phyloP scores from a whole-genome alignment of 2,113 vertebrate species.

The Bombycilla garrulus region DNA sequence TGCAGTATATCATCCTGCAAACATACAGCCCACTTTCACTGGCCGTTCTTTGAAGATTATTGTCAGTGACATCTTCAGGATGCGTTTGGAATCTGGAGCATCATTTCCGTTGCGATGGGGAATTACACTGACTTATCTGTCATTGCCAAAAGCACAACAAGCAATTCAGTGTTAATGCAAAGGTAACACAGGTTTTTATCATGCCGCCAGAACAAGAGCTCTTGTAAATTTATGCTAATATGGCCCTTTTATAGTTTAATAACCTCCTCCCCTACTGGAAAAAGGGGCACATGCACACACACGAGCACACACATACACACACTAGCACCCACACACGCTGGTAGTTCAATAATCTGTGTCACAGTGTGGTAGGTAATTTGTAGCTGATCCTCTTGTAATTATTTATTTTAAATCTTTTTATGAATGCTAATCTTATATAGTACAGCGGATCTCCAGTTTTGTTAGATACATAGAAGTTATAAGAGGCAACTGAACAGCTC shows the following conservation, averaged over 20 bases:
- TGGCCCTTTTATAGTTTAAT: slow-evolving; percentile 86
- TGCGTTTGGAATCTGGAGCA: slow-evolving; percentile 88
- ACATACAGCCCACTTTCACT: slow-evolving; percentile 87
- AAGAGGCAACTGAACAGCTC: not conserved
- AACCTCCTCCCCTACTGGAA: slow-evolving; percentile 75
- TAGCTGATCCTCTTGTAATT: slow-evolving; percentile 89
- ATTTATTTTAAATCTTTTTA: slow-evolving; percentile 89
- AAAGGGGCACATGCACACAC: slow-evolving; percentile 44
- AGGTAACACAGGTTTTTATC: slow-evolving; percentile 94
- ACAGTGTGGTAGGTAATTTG: slow-evolving; percentile 86
- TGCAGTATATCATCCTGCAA: slow-evolving; percentile 92
- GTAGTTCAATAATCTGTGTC: slow-evolving; percentile 85
- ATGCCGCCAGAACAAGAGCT: slow-evolving; percentile 78
- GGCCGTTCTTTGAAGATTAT: slow-evolving; percentile 95
- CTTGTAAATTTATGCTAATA: slow-evolving; percentile 97
- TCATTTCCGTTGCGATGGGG: slow-evolving; percentile 86
- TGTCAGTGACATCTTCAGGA: slow-evolving; percentile 92
- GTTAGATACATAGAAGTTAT: slow-evolving; percentile 51
- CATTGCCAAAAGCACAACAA: slow-evolving; percentile 96
- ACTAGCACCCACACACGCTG: slow-evolving; percentile 2
- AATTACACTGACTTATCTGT: slow-evolving; percentile 98
- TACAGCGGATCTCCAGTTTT: slow-evolving; percentile 68
- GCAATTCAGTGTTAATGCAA: slow-evolving; percentile 87
- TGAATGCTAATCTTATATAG: slow-evolving; percentile 80
- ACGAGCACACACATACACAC: slow-evolving; percentile 1